Evolutionary conservation across 2,888 invertebrate species (phyloP).

Genomic region (Mesorhabditis spiculigera): DNA sequence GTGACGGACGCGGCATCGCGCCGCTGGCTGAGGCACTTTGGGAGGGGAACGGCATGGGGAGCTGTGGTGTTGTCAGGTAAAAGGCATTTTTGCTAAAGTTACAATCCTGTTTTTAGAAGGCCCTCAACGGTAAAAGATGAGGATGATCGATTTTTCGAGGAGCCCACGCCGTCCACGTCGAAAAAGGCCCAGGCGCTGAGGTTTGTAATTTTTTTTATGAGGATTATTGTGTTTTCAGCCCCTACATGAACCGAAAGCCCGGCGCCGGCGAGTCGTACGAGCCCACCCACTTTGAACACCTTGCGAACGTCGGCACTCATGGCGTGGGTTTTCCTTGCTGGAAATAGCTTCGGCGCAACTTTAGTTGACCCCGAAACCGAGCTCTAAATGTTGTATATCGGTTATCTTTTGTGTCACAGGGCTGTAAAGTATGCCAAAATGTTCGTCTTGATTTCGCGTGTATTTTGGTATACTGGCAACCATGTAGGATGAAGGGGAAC

Average conservation of each 20-base stretch:
- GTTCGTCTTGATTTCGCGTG: no score
- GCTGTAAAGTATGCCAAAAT: no score
- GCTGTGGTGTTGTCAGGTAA: slow-evolving; percentile 2
- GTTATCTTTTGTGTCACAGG: no score
- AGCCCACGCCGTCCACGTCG: neutral
- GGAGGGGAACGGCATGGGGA: neutral
- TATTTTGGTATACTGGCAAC: no score
- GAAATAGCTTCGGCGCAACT: no score
- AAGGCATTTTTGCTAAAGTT: neutral
- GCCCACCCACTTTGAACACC: slow-evolving; percentile 50
- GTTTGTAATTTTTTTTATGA: neutral
- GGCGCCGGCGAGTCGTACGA: slow-evolving; percentile 46
- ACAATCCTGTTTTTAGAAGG: neutral
- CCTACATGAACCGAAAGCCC: slow-evolving; percentile 50
- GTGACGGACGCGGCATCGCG: no score
- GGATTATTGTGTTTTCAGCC: neutral
- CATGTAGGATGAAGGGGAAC: no score
- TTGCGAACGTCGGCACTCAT: slow-evolving; percentile 50
- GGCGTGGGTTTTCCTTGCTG: slow-evolving; percentile 24
- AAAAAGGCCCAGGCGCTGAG: neutral
- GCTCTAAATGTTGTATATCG: no score
- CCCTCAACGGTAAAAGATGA: slow-evolving; percentile 2
- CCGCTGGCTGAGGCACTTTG: neutral
- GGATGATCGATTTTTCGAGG: neutral
- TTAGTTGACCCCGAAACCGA: no score